Base-by-base conservation (phyloP, 2,113 vertebrate genomes). In the Motacilla alba region DNA sequence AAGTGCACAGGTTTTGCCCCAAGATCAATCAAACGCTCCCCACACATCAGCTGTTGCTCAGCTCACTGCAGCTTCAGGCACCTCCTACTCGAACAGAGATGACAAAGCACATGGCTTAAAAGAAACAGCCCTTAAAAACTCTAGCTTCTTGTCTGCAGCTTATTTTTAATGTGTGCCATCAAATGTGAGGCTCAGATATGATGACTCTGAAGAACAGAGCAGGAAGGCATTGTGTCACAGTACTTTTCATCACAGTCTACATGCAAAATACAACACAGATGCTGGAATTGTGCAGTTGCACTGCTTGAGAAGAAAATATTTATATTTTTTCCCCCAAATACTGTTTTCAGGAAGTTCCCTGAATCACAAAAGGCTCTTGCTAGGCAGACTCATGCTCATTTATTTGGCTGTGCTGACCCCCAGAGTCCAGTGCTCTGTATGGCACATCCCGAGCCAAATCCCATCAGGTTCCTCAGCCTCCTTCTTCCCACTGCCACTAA, bases 371-470 rank as follows among this genome's bases (percentile, higher is more conserved):
- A 6, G 5, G 33, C 28, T 91, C 33, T 21, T 2, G 11, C 35
- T 4, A 28, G 37, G n/a, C 56, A n/a, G 41, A 58, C 56, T 72
- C 2, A 13, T 0, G 0, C 46, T 94, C 86, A 96, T 97, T 93
- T 62, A 66, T 95, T 95, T 83, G 96, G 59, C 92, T 97, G 83
- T 95, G 96, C 96, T 96, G 97, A 97, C 96, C 95, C 96, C 96
- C 95, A 95, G 94, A 97, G 97, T 47, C 95, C 49, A 2, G 68
- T 3, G 2, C 79, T 37, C 77, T n/a, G 75, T 0, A 97, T 5
- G 7, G 72, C 96, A 95, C 59, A 67, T 43, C 85, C 47, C 0
- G 6, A 11, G 1, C 41, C 12, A 2, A 33, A 56, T 5, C 16
- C 52, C 79, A 1, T 0, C 17, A 2, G 7, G 17, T 6, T 10